A percentile compares a stretch with the other conserved stretches of the same genome.
Evolutionary conservation across 1,140 invertebrate genomes (phyloP).

Genomic region (Tyrophagus putrescentiae): DNA sequence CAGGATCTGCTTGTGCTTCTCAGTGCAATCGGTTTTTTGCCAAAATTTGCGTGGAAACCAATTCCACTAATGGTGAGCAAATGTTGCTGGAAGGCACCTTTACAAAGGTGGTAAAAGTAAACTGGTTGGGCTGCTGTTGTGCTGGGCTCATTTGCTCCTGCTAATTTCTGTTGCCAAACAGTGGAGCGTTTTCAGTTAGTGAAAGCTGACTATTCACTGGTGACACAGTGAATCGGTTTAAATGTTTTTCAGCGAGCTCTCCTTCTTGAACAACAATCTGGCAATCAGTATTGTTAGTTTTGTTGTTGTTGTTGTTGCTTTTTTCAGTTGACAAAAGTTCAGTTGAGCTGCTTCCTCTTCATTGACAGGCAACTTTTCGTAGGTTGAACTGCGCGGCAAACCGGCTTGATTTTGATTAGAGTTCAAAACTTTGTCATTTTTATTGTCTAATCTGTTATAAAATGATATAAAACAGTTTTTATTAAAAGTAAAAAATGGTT

Average conservation of each 20-base stretch:
- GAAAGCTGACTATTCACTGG: too few species aligned
- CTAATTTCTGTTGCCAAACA: background rate
- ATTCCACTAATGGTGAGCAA: background rate
- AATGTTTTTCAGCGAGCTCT: too few species aligned
- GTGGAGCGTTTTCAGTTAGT: too few species aligned
- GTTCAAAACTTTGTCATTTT: background rate
- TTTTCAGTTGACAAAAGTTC: too few species aligned
- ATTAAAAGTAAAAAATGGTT: too few species aligned
- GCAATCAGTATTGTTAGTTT: background rate
- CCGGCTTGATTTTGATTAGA: background rate
- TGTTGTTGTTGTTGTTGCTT: background rate
- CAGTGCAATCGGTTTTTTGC: background rate
- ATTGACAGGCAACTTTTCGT: background rate
- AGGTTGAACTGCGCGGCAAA: slow-evolving; percentile 4
- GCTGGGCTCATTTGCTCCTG: background rate
- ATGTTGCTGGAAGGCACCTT: background rate
- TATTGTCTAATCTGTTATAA: too few species aligned
- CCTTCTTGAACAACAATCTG: too few species aligned
- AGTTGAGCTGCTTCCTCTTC: background rate
- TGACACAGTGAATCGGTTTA: too few species aligned
- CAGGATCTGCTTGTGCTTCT: background rate
- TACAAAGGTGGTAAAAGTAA: slow-evolving; percentile 14
- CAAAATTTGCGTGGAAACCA: background rate
- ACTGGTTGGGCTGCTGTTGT: background rate
- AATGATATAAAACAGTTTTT: too few species aligned